Evolutionary conservation across 2,113 vertebrate species (phyloP).

Genomic region (Empidonax traillii): DNA sequence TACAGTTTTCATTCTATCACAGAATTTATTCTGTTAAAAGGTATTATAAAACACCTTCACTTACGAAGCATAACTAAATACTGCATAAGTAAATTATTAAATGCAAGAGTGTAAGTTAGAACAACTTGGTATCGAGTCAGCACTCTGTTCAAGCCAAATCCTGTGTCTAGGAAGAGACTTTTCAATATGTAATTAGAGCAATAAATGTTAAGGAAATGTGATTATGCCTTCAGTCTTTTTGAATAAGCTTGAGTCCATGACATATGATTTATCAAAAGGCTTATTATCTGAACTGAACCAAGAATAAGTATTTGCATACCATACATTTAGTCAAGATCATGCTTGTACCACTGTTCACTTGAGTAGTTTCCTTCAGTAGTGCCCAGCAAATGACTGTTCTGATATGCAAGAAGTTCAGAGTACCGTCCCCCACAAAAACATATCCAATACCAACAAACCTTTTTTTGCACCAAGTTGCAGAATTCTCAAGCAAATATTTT

Average conservation of each 20-base stretch:
- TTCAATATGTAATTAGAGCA: neutral
- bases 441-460: neutral
- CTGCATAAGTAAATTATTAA: neutral
- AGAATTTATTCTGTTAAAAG: neutral
- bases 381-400: neutral
- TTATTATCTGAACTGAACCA: neutral
- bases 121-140: neutral
- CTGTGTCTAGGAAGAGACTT: neutral
- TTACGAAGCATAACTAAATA: neutral
- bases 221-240: neutral
- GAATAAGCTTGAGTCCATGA: neutral
- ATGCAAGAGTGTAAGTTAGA: neutral
- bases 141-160: neutral
- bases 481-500: neutral
- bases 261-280: neutral
- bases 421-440: fast-evolving
- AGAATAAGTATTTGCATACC: neutral
- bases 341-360: neutral
- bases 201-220: neutral
- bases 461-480: neutral
- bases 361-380: neutral
- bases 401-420: neutral
- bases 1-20: neutral
- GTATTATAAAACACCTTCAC: neutral
- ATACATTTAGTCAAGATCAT: neutral